A percentile compares a stretch with the other conserved stretches of the same genome.
These are phyloP conservation scores for Melipona bicolor DNA, from an alignment of 2,888 invertebrate species.

Conservation along the genomic window DNA sequence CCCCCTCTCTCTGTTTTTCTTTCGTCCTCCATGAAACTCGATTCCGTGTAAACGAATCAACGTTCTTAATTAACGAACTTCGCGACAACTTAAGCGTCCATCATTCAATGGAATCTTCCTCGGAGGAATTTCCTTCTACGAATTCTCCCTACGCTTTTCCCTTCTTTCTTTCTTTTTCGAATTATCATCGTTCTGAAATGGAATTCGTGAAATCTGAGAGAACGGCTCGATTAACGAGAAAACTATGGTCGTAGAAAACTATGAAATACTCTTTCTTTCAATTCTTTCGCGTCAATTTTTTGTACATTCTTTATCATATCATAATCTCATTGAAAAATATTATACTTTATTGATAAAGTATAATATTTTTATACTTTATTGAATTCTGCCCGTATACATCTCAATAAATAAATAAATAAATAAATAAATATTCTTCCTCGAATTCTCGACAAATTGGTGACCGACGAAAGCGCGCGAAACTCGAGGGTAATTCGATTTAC, in stretches of 20 bases:
- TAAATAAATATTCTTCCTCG: no score
- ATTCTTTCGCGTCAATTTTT: no score
- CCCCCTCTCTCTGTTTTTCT: background rate
- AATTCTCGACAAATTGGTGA: no score
- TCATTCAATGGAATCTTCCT: background rate
- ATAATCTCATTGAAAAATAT: no score
- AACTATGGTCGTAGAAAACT: no score
- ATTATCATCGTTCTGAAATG: background rate
- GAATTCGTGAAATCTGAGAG: background rate
- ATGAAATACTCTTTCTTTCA: background rate
- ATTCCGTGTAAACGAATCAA: slow-evolving; percentile 2
- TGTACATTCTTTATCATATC: no score
- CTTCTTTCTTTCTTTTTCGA: background rate
- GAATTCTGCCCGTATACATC: no score
- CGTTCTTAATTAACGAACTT: slow-evolving; percentile 14
- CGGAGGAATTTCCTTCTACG: background rate
- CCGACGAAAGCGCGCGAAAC: no score
- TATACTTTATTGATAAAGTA: no score
- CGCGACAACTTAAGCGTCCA: background rate
- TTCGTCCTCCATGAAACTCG: background rate
- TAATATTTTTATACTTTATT: no score
- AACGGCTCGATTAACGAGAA: background rate
- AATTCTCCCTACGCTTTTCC: background rate
- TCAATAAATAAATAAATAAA: no score
- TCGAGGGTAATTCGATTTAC: no score